Evolutionary conservation across 2,113 vertebrate genomes (phyloP).

Genomic region (Zosterops pallidus): DNA sequence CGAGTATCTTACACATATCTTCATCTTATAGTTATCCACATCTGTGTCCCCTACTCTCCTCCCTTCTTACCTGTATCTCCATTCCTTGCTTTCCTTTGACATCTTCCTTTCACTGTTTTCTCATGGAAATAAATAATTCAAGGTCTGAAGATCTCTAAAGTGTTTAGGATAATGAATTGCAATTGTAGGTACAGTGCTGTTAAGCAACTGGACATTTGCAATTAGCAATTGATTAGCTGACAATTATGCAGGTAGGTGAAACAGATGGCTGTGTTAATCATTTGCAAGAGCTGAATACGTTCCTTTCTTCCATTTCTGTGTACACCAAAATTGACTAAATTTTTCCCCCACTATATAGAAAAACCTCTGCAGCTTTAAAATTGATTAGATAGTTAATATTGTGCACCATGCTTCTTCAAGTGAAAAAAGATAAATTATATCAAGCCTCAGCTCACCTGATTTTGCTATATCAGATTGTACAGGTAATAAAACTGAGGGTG

Average conservation of each 20-base stretch:
- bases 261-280: slow-evolving; percentile 10
- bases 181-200: neutral
- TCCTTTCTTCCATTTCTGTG: neutral
- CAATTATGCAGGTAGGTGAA: slow-evolving; percentile 33
- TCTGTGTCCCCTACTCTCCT: neutral
- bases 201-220: slow-evolving; percentile 12
- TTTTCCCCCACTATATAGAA: neutral
- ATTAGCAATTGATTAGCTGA: slow-evolving; percentile 55
- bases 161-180: neutral
- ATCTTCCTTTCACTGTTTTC: neutral
- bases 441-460: neutral
- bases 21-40: neutral
- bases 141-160: neutral
- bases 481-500: neutral
- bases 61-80: neutral
- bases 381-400: neutral
- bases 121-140: slow-evolving; percentile 1
- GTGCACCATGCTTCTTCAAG: neutral
- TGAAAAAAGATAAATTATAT: neutral
- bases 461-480: neutral
- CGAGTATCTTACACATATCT: neutral
- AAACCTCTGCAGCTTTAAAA: neutral
- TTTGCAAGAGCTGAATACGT: neutral
- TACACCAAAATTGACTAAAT: neutral
- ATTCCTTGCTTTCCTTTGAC: neutral